Conservation (phyloP, 2,113 vertebrate genomes). For the Capreolus pygargus region DNA sequence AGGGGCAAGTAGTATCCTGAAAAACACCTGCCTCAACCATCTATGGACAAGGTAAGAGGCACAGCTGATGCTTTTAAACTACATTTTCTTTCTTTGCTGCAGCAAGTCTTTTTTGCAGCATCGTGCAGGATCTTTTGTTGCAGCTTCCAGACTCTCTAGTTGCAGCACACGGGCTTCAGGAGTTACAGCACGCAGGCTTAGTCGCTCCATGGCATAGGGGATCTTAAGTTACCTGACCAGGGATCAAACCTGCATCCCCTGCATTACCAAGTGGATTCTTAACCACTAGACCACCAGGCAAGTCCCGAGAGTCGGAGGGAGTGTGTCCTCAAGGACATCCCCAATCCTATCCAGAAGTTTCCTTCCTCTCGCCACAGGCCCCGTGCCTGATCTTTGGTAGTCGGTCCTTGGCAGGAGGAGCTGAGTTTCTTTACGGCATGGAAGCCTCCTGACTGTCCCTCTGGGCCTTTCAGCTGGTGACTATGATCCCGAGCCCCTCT, state of each 20-base stretch:
- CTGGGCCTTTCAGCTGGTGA: background rate
- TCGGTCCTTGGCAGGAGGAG: background rate
- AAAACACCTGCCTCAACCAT: background rate
- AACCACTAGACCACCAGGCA: background rate
- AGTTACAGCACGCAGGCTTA: background rate
- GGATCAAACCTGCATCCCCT: background rate
- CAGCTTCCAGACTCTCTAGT: background rate
- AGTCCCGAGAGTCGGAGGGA: background rate
- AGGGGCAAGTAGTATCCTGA: background rate
- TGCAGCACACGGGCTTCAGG: background rate
- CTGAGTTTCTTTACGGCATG: rapidly evolving
- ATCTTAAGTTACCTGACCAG: background rate
- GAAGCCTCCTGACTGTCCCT: background rate
- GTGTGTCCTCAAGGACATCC: background rate
- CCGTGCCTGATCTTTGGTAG: background rate
- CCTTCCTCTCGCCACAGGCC: rapidly evolving
- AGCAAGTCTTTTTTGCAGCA: background rate
- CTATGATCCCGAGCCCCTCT: background rate
- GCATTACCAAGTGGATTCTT: background rate
- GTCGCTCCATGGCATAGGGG: background rate
- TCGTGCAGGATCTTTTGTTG: rapidly evolving
- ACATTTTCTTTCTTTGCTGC: background rate
- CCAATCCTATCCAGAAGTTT: background rate
- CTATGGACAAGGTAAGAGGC: background rate
- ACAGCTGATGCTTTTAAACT: background rate